These are phyloP conservation scores for Pseudomyrmex gracilis DNA, from an alignment of 1,140 invertebrate genomes.

Conservation along the genomic window DNA sequence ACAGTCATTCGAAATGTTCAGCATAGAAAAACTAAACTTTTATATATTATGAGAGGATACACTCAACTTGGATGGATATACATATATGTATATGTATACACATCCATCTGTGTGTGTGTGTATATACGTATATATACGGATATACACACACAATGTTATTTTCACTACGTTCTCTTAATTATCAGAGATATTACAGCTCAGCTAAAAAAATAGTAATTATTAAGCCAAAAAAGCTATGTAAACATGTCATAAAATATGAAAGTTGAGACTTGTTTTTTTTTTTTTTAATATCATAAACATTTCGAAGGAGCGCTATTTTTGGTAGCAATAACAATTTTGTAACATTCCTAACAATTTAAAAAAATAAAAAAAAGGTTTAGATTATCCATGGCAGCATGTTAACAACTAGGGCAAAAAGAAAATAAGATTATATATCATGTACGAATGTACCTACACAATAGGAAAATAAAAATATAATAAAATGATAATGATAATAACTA, in stretches of 20 bases:
- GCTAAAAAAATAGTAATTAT: background rate
- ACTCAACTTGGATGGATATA: conserved; percentile 10
- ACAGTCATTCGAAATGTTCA: conserved; percentile 78
- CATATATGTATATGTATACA: background rate
- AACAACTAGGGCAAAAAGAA: conserved; percentile 82
- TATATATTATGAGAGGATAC: conserved; percentile 1
- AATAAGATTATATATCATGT: conserved; percentile 79
- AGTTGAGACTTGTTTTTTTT: background rate
- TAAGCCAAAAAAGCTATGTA: background rate
- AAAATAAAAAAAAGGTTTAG: conserved; percentile 80
- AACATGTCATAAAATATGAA: background rate
- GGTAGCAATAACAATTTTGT: conserved; percentile 85
- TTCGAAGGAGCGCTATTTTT: conserved; percentile 79
- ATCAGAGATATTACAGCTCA: conserved; percentile 4
- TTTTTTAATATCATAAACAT: conserved; percentile 71
- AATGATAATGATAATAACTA: conserved; percentile 49
- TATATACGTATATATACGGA: background rate
- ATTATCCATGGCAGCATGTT: conserved; percentile 79
- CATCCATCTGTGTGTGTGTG: background rate
- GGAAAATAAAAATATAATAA: too few species aligned
- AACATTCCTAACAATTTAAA: conserved; percentile 82
- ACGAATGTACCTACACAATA: conserved; percentile 67
- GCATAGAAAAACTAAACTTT: conserved; percentile 35
- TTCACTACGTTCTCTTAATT: background rate
- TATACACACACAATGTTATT: too few species aligned